Evolutionary conservation across 2,888 invertebrate genomes (phyloP), one percentile per base, ranked within the genome.

Genomic region (Yponomeuta plumbellus): DNA sequence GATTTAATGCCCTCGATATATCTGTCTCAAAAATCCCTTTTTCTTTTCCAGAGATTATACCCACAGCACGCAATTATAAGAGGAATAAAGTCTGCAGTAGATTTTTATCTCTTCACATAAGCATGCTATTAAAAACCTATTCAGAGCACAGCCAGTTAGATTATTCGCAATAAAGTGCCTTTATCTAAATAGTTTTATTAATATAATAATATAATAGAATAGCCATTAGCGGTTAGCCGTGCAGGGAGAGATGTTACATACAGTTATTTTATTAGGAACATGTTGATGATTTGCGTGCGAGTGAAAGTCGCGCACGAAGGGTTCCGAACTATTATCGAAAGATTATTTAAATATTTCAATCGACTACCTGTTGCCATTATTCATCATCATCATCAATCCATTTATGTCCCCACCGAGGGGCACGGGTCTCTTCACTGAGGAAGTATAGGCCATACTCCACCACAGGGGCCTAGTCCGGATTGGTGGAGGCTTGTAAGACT

Each of bases 171-270:
- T 68, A 63, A 67, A 68, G 52, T 66, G 22, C 22, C 67, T 17
- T 67, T 68, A 68, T 68, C 68, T 65, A 63, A 68, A 68, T 65
- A 68, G 59, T 67, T 68, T 66, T 68, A 68, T 68, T 67, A 61
- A 56, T 61, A 39, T 66, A 66, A 17, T 52, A 34, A 65, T 66
- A 65, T 66, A 62, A 66, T 66, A 62, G 58, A 66, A 68, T 64
- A 65, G 62, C 56, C 58, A 66, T 68, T 68, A 68, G 58, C 61
- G 40, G 65, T 58, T 39, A 20, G 39, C 5, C 59, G 56, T 40
- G 17, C 56, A 44, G 39, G 44, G 21, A 58, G 11, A n/a, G 20
- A 20, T 10, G 3, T 21, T 20, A 57, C 20, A 57, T n/a, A 34
- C 61, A 61, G 11, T 4, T 23, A 61, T 61, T 23, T 61, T 13